Conservation (phyloP, 2,888 invertebrate genomes). For the Girardia tigrina region DNA sequence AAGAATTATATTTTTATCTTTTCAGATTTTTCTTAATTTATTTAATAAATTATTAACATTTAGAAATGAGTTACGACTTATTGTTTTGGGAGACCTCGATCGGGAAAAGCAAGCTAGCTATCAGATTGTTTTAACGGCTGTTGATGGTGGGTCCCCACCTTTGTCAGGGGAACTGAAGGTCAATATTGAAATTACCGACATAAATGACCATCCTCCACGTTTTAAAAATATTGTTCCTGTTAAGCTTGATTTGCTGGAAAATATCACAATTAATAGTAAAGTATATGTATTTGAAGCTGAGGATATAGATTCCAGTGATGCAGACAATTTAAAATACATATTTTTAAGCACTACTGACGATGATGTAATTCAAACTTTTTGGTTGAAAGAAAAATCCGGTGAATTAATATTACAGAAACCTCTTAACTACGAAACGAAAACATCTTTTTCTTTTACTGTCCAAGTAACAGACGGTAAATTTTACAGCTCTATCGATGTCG, state of each 20-base stretch:
- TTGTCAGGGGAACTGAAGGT: constrained; percentile 27
- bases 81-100: constrained; percentile 27
- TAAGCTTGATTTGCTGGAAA: constrained; percentile 27
- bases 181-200: constrained; percentile 33
- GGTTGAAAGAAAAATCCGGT: neutral
- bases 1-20: too few species aligned
- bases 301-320: constrained; percentile 32
- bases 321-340: neutral
- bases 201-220: constrained; percentile 34
- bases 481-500: neutral
- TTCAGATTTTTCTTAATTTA: too few species aligned
- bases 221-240: constrained; percentile 26
- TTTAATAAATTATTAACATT: too few species aligned
- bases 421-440: constrained; percentile 31
- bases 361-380: constrained; percentile 19
- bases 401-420: constrained; percentile 19
- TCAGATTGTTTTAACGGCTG: constrained; percentile 28
- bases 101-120: constrained; percentile 26
- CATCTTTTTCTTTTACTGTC: constrained; percentile 31
- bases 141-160: constrained; percentile 29
- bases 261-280: constrained; percentile 26
- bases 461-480: constrained; percentile 35
- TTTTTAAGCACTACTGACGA: constrained; percentile 25
- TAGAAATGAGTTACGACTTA: constrained; percentile 4
- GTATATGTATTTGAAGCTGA: constrained; percentile 28